These are phyloP conservation scores for Tichodroma muraria DNA, from an alignment of 2,113 vertebrate species.

Conservation along the genomic window DNA sequence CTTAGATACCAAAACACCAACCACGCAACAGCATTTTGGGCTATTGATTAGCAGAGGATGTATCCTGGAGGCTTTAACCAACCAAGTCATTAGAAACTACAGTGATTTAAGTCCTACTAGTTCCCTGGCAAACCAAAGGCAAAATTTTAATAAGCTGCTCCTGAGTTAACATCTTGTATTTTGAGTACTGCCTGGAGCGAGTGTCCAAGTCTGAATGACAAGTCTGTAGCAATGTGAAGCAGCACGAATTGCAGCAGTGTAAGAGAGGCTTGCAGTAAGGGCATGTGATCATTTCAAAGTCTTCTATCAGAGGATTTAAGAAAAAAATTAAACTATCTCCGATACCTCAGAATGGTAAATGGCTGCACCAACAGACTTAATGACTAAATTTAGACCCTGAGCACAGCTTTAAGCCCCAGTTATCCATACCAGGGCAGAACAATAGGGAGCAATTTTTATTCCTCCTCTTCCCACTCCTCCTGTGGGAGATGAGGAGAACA, in stretches of 20 bases:
- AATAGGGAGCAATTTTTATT: background rate
- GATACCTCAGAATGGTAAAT: background rate
- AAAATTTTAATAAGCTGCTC: background rate
- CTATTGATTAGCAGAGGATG: background rate
- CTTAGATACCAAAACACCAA: background rate
- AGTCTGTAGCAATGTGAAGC: background rate
- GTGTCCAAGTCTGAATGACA: background rate
- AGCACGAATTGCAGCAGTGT: background rate
- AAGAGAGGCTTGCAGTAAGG: background rate
- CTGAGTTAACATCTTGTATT: slow-evolving; percentile 18
- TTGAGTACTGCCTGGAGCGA: background rate
- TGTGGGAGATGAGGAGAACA: background rate
- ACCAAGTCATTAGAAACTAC: background rate
- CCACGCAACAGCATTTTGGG: background rate
- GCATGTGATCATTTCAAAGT: background rate
- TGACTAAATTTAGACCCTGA: background rate
- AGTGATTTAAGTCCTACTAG: background rate
- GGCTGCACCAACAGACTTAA: background rate
- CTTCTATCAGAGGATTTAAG: background rate
- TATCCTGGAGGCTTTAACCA: background rate
- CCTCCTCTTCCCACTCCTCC: background rate
- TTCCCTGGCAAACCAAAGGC: background rate
- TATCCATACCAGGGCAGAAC: background rate
- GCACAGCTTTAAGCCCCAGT: background rate
- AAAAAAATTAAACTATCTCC: background rate